Conservation (phyloP, 2,888 invertebrate genomes). For the Chymomyza fuscimana region DNA sequence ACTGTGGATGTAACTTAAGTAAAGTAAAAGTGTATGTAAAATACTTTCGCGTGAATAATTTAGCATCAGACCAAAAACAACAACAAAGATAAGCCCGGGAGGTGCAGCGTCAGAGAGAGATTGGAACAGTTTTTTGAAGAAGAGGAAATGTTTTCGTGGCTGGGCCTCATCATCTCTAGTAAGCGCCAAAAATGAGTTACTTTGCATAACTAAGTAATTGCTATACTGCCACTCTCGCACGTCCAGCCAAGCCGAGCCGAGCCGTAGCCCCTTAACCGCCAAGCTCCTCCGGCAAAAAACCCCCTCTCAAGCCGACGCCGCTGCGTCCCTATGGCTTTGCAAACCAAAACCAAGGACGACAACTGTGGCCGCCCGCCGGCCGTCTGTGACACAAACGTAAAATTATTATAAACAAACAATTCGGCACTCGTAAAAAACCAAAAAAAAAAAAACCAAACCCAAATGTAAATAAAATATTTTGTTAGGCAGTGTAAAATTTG, state of each 20-base stretch:
- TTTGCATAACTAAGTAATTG: conserved; percentile 72
- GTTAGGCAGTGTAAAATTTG: not conserved
- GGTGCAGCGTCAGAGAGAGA: not conserved
- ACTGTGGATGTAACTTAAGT: conserved; percentile 4
- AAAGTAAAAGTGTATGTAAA: conserved; percentile 62
- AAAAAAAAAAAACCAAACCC: conserved; percentile 1
- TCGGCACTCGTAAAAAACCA: conserved; percentile 43
- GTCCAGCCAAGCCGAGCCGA: not conserved
- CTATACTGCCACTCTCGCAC: not conserved
- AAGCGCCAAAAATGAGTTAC: conserved; percentile 66
- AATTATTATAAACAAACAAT: conserved; percentile 75
- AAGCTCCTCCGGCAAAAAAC: no score
- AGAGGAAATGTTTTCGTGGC: not conserved
- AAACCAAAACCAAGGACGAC: not conserved
- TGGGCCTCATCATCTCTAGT: conserved; percentile 31
- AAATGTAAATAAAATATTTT: not conserved
- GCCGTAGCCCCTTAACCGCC: no score
- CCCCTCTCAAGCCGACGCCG: no score
- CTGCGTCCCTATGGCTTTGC: no score
- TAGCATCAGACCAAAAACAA: conserved; percentile 7
- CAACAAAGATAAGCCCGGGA: conserved; percentile 20
- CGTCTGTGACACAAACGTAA: conserved; percentile 54
- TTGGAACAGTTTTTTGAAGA: not conserved
- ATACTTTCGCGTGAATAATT: conserved; percentile 68
- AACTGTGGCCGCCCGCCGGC: not conserved